A percentile compares a stretch with the other conserved stretches of the same genome.
phyloP scores from a whole-genome alignment of 2,888 invertebrate species.

The Chydorus sphaericus region DNA sequence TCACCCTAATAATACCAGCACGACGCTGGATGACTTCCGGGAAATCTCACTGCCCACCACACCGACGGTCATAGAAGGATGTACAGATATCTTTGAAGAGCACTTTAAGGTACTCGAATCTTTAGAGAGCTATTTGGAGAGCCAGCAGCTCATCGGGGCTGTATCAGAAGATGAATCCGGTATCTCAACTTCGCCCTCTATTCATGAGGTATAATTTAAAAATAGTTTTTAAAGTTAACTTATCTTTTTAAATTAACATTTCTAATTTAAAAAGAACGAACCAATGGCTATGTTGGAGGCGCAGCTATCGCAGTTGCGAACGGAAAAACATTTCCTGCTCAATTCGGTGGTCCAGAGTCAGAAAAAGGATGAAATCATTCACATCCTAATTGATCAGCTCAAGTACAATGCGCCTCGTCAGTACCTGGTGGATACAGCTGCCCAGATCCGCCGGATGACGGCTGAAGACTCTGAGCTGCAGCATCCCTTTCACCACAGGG shows the following conservation, averaged over 20 bases:
- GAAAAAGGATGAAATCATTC: constrained; percentile 21
- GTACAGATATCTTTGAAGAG: background rate
- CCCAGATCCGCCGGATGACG: background rate
- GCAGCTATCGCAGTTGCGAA: background rate
- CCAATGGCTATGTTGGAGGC: background rate
- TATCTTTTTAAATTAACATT: background rate
- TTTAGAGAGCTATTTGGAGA: constrained; percentile 1
- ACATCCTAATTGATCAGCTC: constrained; percentile 16
- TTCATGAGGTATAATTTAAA: background rate
- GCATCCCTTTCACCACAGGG: background rate
- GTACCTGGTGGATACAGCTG: background rate
- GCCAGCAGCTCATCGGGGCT: background rate
- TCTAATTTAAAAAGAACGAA: background rate
- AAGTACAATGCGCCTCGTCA: constrained; percentile 1
- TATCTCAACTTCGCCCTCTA: background rate
- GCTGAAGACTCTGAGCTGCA: background rate
- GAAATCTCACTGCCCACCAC: constrained; percentile 5
- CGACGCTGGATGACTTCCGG: constrained; percentile 15
- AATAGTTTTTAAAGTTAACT: background rate
- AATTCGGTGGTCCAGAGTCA: constrained; percentile 15
- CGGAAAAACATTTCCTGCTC: constrained; percentile 1
- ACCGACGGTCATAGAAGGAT: background rate
- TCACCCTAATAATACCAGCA: too few relatives aligned
- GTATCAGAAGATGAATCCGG: background rate
- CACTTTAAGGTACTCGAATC: constrained; percentile 7